phyloP scores from a whole-genome alignment of 2,797 vertebrate genomes.

The Graptemys geographica region DNA sequence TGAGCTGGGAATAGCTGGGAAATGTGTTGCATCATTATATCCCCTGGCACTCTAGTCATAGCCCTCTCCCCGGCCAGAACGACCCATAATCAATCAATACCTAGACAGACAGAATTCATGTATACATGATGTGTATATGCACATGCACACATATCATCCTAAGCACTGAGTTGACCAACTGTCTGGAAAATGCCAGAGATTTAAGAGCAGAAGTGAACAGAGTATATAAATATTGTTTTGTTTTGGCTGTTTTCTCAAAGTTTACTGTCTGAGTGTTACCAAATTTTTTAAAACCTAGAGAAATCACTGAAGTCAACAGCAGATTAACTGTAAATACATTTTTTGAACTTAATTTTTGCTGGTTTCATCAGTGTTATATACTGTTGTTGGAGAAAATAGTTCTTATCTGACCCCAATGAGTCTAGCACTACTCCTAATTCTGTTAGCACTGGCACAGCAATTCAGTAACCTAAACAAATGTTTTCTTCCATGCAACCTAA shows the following conservation, averaged over 20 bases:
- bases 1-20: neutral
- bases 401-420: neutral
- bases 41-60: rapidly evolving
- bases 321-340: constrained; percentile 49
- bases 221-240: rapidly evolving
- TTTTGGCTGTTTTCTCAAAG: neutral
- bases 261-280: rapidly evolving
- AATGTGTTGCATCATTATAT: neutral
- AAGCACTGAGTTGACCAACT: neutral
- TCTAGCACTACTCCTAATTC: constrained; percentile 9
- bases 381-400: neutral
- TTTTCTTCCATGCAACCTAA: neutral
- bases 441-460: constrained; percentile 14
- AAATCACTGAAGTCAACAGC: neutral
- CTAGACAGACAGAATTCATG: too few species aligned
- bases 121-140: too few species aligned
- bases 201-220: neutral
- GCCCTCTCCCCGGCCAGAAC: neutral
- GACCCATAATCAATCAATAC: neutral
- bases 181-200: neutral
- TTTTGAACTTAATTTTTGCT: constrained; percentile 43
- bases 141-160: neutral
- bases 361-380: neutral
- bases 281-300: neutral
- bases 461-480: constrained; percentile 23